Conservation (phyloP, 2,113 vertebrate species). For the Nesoenas mayeri region DNA sequence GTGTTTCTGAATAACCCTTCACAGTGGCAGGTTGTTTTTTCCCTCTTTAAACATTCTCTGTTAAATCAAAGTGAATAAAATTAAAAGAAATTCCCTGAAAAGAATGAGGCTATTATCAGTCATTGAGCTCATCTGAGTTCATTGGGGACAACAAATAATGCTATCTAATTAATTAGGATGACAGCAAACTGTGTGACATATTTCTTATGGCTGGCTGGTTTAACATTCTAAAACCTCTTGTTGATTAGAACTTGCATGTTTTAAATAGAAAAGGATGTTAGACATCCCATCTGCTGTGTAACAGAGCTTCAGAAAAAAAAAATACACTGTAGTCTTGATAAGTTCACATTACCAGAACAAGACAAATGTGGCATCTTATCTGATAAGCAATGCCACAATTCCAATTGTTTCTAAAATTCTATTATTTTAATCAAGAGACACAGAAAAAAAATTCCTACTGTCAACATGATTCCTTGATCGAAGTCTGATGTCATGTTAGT, state of each 20-base stretch:
- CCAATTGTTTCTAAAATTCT: constrained; percentile 42
- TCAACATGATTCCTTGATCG: neutral
- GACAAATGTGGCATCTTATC: constrained; percentile 55
- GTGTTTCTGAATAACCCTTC: neutral
- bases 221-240: constrained; percentile 78
- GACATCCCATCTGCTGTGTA: constrained; percentile 78
- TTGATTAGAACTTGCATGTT: constrained; percentile 78
- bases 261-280: constrained; percentile 79
- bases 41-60: neutral
- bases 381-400: constrained; percentile 9
- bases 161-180: constrained; percentile 84
- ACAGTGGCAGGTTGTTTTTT: neutral
- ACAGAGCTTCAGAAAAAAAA: constrained; percentile 56
- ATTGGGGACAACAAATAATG: constrained; percentile 79
- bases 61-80: constrained; percentile 52
- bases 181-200: constrained; percentile 79
- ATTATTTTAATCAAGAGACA: constrained; percentile 22
- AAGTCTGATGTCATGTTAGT: neutral
- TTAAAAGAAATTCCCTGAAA: constrained; percentile 57
- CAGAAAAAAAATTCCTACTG: neutral
- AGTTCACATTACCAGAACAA: constrained; percentile 64
- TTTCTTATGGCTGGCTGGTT: constrained; percentile 80
- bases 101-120: constrained; percentile 71
- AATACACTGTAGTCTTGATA: constrained; percentile 54
- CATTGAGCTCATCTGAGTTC: constrained; percentile 74